A percentile compares a stretch with the other conserved stretches of the same genome.
phyloP scores from a whole-genome alignment of 2,113 vertebrate genomes.

The Empidonax traillii region DNA sequence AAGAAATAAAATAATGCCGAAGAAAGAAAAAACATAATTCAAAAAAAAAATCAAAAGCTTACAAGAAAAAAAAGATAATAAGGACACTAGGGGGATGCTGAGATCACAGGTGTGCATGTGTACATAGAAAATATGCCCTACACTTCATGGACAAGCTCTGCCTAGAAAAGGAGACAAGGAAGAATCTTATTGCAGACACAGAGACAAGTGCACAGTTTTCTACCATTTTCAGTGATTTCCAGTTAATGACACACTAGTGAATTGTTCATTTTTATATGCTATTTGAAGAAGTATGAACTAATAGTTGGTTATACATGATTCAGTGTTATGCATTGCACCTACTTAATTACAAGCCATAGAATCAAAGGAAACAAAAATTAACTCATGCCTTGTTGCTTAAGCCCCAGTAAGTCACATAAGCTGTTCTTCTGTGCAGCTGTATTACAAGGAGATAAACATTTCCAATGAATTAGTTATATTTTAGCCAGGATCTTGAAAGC shows the following conservation, averaged over 20 bases:
- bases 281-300: neutral
- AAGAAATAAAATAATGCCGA: neutral
- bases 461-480: neutral
- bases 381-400: neutral
- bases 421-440: neutral
- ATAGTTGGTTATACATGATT: neutral
- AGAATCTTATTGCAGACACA: neutral
- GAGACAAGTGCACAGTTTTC: neutral
- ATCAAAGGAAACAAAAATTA: neutral
- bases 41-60: neutral
- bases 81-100: neutral
- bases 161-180: neutral
- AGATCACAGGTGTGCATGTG: accelerated
- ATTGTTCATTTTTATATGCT: neutral
- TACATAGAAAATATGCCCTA: neutral
- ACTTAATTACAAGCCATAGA: neutral
- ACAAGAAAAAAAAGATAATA: neutral
- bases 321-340: neutral
- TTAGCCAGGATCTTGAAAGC: neutral
- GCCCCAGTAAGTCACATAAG: neutral
- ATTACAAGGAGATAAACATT: neutral
- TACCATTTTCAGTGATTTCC: neutral
- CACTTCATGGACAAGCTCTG: neutral
- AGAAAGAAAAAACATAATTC: neutral
- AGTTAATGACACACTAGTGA: neutral